Percentiles rank a stretch among this genome's conserved stretches.
These are phyloP conservation scores for Leucoraja erinaceus DNA, from an alignment of 2,113 vertebrate species.

Conservation along the genomic window DNA sequence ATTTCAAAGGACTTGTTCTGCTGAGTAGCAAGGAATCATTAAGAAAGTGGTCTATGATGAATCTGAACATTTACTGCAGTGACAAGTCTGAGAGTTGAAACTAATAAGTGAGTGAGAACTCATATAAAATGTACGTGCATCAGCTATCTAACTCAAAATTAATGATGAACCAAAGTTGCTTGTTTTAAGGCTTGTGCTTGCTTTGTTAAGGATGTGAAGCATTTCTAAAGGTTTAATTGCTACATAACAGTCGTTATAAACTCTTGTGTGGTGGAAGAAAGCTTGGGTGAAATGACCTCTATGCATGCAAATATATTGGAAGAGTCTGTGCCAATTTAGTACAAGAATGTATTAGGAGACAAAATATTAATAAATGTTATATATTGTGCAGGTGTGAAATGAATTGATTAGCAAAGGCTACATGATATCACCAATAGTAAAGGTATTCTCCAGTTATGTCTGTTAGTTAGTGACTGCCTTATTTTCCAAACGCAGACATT, in stretches of 20 bases:
- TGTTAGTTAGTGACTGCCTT: background rate
- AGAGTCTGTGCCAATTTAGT: background rate
- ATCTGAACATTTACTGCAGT: constrained; percentile 6
- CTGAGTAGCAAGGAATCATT: background rate
- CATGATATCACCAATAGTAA: background rate
- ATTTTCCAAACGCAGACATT: background rate
- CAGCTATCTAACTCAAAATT: background rate
- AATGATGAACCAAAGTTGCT: background rate
- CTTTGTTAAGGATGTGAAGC: background rate
- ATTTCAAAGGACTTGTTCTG: background rate
- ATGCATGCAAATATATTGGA: background rate
- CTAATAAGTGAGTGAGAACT: constrained; percentile 19
- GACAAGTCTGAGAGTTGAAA: background rate
- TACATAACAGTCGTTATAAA: background rate
- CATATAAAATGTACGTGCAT: background rate
- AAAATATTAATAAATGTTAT: background rate
- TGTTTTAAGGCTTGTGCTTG: background rate
- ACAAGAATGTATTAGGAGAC: background rate
- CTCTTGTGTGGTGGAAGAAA: background rate
- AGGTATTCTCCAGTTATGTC: background rate
- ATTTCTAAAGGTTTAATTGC: background rate
- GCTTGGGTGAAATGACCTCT: background rate
- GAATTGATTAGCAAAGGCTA: background rate
- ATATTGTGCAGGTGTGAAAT: background rate
- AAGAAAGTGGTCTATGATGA: constrained; percentile 1